phyloP scores from a whole-genome alignment of 2,113 vertebrate genomes.

The Labeo catla region DNA sequence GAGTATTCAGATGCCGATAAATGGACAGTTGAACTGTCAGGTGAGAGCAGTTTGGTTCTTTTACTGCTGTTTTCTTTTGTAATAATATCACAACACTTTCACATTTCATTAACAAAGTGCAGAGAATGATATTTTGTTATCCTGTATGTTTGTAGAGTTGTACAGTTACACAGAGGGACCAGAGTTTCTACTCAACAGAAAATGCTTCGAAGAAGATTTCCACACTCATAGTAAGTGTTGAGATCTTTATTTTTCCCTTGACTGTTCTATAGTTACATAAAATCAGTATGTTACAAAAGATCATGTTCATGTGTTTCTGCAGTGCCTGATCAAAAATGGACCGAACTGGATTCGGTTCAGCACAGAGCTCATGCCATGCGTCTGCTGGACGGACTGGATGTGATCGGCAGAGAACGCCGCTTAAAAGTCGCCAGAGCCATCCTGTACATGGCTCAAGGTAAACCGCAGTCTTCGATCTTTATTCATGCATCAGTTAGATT shows the following conservation, averaged over 20 bases:
- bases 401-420: conserved; percentile 88
- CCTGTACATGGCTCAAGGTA: conserved; percentile 96
- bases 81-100: background rate
- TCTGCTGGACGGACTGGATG: conserved; percentile 91
- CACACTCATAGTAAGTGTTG: conserved; percentile 80
- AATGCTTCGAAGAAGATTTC: conserved; percentile 97
- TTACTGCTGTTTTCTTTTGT: background rate
- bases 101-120: background rate
- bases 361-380: conserved; percentile 93
- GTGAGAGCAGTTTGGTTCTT: conserved; percentile 68
- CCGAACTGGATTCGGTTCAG: conserved; percentile 82
- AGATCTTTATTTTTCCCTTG: background rate
- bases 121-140: background rate
- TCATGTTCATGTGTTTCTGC: conserved; percentile 23
- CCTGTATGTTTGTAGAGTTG: conserved; percentile 79
- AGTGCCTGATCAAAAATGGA: conserved; percentile 92
- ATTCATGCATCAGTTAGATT: background rate
- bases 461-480: background rate
- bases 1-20: conserved; percentile 94
- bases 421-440: conserved; percentile 91
- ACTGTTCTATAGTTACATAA: background rate
- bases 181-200: conserved; percentile 92
- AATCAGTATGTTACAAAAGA: background rate
- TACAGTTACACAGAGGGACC: conserved; percentile 98
- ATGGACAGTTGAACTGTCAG: conserved; percentile 92